These are phyloP conservation scores for Neomonachus schauinslandi DNA, from an alignment of 2,113 vertebrate genomes.

Conservation along the genomic window DNA sequence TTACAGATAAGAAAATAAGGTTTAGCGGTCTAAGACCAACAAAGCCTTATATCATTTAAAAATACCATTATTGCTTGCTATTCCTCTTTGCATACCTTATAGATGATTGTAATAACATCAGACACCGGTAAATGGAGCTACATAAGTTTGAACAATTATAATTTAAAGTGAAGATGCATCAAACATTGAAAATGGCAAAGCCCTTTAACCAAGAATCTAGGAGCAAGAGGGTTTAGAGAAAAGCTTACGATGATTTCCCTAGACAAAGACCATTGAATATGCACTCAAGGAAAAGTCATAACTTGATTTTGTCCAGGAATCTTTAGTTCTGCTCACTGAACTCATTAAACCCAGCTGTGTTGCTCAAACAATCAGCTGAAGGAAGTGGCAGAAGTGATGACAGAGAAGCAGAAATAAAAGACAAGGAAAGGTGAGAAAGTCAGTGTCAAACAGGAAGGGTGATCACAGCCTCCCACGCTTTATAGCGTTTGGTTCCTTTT, in stretches of 20 bases:
- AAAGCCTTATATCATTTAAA: background rate
- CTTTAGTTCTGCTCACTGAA: background rate
- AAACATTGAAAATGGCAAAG: background rate
- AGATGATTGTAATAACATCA: background rate
- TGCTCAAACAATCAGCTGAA: slow-evolving; percentile 57
- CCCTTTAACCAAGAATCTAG: background rate
- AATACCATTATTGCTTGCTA: background rate
- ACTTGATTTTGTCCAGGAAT: slow-evolving; percentile 3
- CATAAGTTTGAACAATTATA: background rate
- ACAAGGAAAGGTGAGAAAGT: background rate
- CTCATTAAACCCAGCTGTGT: slow-evolving; percentile 23
- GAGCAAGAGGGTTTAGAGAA: background rate
- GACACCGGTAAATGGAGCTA: background rate
- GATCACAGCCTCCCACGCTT: background rate
- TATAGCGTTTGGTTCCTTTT: background rate
- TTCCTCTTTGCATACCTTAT: background rate
- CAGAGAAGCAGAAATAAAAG: slow-evolving; percentile 49
- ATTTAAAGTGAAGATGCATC: background rate
- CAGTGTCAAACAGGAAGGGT: background rate
- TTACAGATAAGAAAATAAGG: background rate
- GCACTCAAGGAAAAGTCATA: background rate
- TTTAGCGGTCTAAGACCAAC: background rate
- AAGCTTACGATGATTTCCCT: background rate
- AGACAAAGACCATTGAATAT: background rate
- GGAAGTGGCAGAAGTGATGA: slow-evolving; percentile 29